Percentiles rank a stretch among this genome's conserved stretches.
Conservation (phyloP, 2,113 vertebrate genomes). For the Terrapene triunguis region DNA sequence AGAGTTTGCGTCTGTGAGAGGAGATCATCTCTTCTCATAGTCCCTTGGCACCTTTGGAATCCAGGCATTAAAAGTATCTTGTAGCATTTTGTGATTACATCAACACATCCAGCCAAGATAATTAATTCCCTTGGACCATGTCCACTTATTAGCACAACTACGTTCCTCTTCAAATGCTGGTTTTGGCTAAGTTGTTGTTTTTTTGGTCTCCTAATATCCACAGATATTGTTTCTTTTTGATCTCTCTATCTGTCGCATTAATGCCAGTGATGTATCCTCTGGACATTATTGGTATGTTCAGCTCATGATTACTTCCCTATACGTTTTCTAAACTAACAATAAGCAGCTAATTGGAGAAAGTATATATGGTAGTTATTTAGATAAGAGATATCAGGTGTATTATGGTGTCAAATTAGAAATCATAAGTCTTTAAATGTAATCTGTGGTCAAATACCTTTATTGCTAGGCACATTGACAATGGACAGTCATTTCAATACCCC, state of each 20-base stretch:
- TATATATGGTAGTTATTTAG: not conserved
- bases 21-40: constrained; percentile 3
- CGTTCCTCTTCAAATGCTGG: not conserved
- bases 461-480: not conserved
- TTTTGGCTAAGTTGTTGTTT: not conserved
- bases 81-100: not conserved
- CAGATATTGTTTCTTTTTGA: constrained; percentile 33
- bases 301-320: not conserved
- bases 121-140: constrained; percentile 37
- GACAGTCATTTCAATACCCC: not conserved
- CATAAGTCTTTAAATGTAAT: not conserved
- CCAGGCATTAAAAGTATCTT: not conserved
- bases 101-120: not conserved
- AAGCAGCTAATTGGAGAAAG: not conserved
- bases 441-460: not conserved
- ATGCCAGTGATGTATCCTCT: not conserved
- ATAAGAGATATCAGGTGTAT: not conserved
- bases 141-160: not conserved
- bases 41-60: not conserved
- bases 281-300: not conserved
- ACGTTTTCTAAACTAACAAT: not conserved
- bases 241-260: not conserved
- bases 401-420: not conserved
- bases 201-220: not conserved
- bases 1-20: not conserved